Conservation (phyloP, 1,140 invertebrate species). For the Spodoptera frugiperda region DNA sequence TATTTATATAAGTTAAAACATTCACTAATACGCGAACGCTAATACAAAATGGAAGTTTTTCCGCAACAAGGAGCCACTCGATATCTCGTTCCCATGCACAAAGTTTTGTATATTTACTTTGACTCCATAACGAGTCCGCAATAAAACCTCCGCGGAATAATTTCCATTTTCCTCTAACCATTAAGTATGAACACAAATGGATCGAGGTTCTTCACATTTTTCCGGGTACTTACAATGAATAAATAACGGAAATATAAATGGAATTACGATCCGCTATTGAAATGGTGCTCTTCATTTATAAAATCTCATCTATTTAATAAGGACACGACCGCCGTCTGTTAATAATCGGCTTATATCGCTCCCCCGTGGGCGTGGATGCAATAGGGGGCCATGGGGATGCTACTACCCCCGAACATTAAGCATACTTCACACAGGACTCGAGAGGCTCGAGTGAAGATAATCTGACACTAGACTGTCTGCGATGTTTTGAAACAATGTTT, state of each 20-base stretch:
- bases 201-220: constrained; percentile 6
- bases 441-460: constrained; percentile 26
- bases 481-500: constrained; percentile 37
- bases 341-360: constrained; percentile 73
- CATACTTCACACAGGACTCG: constrained; percentile 30
- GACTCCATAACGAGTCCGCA: constrained; percentile 13
- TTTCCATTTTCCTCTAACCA: constrained; percentile 33
- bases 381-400: constrained; percentile 19
- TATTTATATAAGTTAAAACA: neutral
- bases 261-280: constrained; percentile 45
- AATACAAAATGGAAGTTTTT: constrained; percentile 3
- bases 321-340: constrained; percentile 66
- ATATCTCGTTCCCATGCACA: constrained; percentile 6
- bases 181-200: constrained; percentile 35
- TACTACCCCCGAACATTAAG: constrained; percentile 33
- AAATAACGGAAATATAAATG: constrained; percentile 40
- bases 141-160: constrained; percentile 7
- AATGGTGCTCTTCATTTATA: constrained; percentile 57
- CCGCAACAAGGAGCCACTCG: constrained; percentile 19
- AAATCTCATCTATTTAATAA: constrained; percentile 59
- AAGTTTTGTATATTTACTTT: constrained; percentile 25
- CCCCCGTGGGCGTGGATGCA: constrained; percentile 51
- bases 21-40: neutral
- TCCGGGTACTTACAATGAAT: constrained; percentile 27
- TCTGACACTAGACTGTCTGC: constrained; percentile 41